Conservation (phyloP, 2,888 invertebrate species). For the Lepidochitona cinerea region DNA sequence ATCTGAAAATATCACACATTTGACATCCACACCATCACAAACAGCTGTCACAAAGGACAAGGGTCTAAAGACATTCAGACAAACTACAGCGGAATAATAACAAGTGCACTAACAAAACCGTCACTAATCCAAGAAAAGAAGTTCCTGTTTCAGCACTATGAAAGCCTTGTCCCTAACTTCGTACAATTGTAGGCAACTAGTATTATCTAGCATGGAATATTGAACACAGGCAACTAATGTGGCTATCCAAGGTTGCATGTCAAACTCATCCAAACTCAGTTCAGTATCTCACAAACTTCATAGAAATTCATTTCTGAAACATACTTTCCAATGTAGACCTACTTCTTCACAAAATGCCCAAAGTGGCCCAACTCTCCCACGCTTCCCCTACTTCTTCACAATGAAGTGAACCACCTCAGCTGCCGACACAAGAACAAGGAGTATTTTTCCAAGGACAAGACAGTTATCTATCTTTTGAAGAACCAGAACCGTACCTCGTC, state of each 20-base stretch:
- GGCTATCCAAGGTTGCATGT: not conserved
- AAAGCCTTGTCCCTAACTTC: not conserved
- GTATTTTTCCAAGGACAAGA: not conserved
- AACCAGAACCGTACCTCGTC: not conserved
- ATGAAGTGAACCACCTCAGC: not conserved
- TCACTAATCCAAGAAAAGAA: not conserved
- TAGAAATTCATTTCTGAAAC: not conserved
- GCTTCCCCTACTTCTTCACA: not conserved
- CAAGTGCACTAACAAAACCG: not conserved
- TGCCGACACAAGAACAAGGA: not conserved
- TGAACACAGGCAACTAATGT: not conserved
- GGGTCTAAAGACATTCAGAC: too few relatives aligned
- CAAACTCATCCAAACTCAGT: not conserved
- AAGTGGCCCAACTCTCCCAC: too few relatives aligned
- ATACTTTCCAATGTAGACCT: constrained; percentile 5
- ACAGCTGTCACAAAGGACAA: too few relatives aligned
- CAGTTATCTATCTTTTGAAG: not conserved
- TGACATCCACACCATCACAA: too few relatives aligned
- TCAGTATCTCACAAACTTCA: not conserved
- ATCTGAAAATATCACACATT: too few relatives aligned
- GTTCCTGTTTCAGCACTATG: not conserved
- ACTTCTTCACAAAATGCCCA: too few relatives aligned
- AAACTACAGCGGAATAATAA: too few relatives aligned
- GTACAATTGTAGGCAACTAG: not conserved
- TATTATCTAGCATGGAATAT: not conserved